A percentile compares a stretch with the other conserved stretches of the same genome.
Conservation (phyloP, 2,113 vertebrate species). For the Notothenia coriiceps region DNA sequence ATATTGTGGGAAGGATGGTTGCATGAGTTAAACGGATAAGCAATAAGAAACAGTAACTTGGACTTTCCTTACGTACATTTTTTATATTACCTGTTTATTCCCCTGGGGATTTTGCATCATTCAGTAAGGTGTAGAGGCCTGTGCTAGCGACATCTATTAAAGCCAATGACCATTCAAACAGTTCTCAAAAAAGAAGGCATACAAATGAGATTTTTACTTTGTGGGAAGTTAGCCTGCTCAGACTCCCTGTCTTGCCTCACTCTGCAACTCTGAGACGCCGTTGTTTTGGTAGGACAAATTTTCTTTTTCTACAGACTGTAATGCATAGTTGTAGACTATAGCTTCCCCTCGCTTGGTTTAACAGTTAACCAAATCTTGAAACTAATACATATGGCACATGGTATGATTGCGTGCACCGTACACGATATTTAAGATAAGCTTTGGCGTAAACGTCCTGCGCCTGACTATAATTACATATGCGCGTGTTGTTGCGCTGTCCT, state of each 20-base stretch:
- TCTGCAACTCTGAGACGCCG: not conserved
- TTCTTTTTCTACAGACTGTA: no score
- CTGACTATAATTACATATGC: constrained; percentile 60
- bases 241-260: not conserved
- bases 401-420: no score
- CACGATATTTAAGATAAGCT: not conserved
- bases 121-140: constrained; percentile 11
- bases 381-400: no score
- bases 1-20: not conserved
- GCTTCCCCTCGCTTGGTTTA: no score
- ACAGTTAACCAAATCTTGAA: no score
- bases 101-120: constrained; percentile 28
- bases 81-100: constrained; percentile 7
- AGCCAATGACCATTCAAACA: constrained; percentile 6
- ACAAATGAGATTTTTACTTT: not conserved
- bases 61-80: not conserved
- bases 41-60: not conserved
- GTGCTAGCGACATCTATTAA: not conserved
- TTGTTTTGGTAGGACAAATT: constrained; percentile 5
- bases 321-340: no score
- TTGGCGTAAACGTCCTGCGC: constrained; percentile 52
- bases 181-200: no score
- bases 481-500: constrained; percentile 40
- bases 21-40: not conserved
- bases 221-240: not conserved